phyloP scores from a whole-genome alignment of 2,113 vertebrate species.

The Craseonycteris thonglongyai region DNA sequence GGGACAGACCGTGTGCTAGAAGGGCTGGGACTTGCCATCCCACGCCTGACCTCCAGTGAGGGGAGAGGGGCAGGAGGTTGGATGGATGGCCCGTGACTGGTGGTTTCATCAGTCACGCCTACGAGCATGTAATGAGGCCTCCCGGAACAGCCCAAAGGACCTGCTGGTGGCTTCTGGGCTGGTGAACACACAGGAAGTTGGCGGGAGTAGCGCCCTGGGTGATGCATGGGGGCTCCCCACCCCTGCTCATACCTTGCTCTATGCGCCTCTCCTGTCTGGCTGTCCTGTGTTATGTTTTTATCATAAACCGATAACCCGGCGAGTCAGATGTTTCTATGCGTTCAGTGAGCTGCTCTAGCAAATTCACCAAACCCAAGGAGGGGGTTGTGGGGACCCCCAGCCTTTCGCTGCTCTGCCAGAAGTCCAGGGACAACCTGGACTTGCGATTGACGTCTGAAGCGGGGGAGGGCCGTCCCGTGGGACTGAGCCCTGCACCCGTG shows the following conservation, averaged over 20 bases:
- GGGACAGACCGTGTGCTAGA: neutral
- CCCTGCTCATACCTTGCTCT: neutral
- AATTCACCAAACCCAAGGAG: neutral
- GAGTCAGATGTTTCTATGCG: neutral
- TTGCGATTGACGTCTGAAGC: fast-evolving
- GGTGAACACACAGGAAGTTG: neutral
- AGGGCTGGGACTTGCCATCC: neutral
- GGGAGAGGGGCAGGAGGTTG: neutral
- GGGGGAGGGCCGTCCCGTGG: neutral
- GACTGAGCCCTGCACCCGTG: neutral
- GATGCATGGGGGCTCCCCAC: neutral
- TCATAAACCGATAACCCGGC: neutral
- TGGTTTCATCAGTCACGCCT: no score
- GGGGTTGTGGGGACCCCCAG: neutral
- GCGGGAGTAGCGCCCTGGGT: no score
- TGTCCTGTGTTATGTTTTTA: neutral
- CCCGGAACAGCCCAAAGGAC: neutral
- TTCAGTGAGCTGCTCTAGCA: neutral
- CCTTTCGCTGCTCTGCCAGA: neutral
- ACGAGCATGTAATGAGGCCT: neutral
- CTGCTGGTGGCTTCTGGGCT: neutral
- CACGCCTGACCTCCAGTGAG: neutral
- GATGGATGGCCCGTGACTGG: neutral
- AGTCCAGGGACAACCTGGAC: neutral
- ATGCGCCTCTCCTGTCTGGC: neutral